Conservation (phyloP, 2,888 invertebrate genomes). For the Cheilosia grossa region DNA sequence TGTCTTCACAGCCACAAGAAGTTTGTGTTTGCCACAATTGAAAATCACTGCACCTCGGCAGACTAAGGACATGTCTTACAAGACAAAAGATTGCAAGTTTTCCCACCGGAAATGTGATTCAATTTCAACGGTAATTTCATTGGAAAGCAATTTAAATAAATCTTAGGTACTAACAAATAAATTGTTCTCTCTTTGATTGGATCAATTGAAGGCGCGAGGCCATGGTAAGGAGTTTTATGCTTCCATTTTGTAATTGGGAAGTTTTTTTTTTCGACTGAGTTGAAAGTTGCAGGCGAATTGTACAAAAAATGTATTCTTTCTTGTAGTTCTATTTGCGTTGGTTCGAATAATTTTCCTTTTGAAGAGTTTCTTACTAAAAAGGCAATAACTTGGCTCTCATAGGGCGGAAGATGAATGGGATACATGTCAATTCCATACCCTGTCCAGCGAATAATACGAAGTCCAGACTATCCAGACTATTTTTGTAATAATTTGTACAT, state of each 20-base stretch:
- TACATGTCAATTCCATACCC: too few species aligned
- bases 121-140: constrained; percentile 37
- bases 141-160: constrained; percentile 47
- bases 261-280: too few species aligned
- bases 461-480: too few species aligned
- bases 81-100: constrained; percentile 13
- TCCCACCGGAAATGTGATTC: constrained; percentile 48
- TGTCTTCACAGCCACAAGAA: not conserved
- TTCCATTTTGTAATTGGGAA: not conserved
- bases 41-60: not conserved
- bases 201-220: not conserved
- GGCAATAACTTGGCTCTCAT: too few species aligned
- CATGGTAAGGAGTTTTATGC: not conserved
- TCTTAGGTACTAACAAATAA: constrained; percentile 25
- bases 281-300: too few species aligned
- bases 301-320: too few species aligned
- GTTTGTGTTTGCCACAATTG: constrained; percentile 7
- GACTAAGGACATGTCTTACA: constrained; percentile 1
- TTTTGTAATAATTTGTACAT: too few species aligned
- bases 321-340: too few species aligned
- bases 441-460: too few species aligned
- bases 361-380: too few species aligned
- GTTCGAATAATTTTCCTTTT: too few species aligned
- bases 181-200: constrained; percentile 26
- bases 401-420: too few species aligned